Evolutionary conservation across 2,888 invertebrate genomes (phyloP), one percentile per base, ranked within the genome.

Genomic region (Incurvaria masculella): DNA sequence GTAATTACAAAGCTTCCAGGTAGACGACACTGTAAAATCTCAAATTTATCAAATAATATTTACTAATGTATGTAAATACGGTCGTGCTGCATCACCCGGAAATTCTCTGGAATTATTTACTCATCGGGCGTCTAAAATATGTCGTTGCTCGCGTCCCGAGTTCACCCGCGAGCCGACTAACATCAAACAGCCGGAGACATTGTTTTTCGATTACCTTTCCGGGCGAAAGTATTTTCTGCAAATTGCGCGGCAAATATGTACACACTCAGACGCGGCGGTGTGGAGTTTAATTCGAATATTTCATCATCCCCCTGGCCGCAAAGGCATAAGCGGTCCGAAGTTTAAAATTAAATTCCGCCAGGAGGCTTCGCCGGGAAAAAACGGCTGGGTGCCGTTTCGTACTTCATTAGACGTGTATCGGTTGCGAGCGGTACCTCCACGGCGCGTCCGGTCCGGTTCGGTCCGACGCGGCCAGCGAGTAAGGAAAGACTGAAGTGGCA

Each of bases 281-380:
- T n/a, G 14, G 14, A 33, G 33, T 33, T 33, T 14, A 6, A 33
- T 33, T 33, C 33, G 14, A 33, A 33, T 33, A 33, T 33, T 33
- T 33, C 33, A 33, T 33, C 33, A 33, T 33, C 14, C 14, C 14
- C 33, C 33, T 33, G 14, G 14, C 33, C 33, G 33, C 33, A 33
- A 33, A 33, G 11, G 33, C 33, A 33, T 33, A 33, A 33, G 14
- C 33, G 11, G 33, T n/a, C 33, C 33, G 33, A 51, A 57, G 55
- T 60, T 58, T 59, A 57, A 61, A 64, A 63, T 64, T 58, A 63
- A 61, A 65, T 64, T 64, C 57, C 59, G 48, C 55, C 50, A 33
- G 33, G 33, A 33, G 33, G 33, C 33, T n/a, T 4, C 33, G 33
- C 33, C 33, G 8, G 33, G 11, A 33, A 33, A 33, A 33, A 33